Base-by-base conservation (phyloP, 2,888 invertebrate genomes). In the Meteorus colon region DNA sequence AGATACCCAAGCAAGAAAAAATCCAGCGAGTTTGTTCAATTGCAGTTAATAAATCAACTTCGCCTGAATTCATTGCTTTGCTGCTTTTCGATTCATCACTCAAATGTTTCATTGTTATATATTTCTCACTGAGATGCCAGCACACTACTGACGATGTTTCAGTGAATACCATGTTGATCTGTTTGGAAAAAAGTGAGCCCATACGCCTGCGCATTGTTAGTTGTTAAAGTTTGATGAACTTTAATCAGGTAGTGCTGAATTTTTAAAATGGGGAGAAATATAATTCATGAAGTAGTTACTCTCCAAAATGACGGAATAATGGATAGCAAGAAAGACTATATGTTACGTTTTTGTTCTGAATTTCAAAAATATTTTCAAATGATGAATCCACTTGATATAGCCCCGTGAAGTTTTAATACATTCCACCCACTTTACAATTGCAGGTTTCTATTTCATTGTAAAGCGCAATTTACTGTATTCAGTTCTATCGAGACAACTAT, bases 71-170 rank as follows among this genome's bases (percentile, higher is more conserved):
- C 16, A 3, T n/a, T 19, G 34, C 37, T 34, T 27, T 48, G 29
- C 19, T 19, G 59, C 51, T 31, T 4, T 80, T 81, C 62, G 83
- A 81, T 0, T 78, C 5, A 24, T 67, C 67, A 0, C 80, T 81
- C 8, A 84, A 72, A 0, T 65, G 60, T 14, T 31, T n/a, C 48
- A 48, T 48, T 14, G n/a, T 24, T 4, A 19, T 24, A 4, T 5
- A 19, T 2, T 55, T 55, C 19, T 6, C 16, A 48, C 59, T n/a
- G 63, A 37, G n/a, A 34, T 71, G 27, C 0, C 48, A 48, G 16
- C n/a, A 48, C 48, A n/a, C 16, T 48, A 59, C 31, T 74, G 60
- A 48, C 14, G 62, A 34, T 48, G 34, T 8, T 16, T 31, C n/a
- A 48, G 48, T 16, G 6, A 4, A n/a, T 14, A 0, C n/a, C 4